Conservation (phyloP, 2,797 vertebrate genomes). For the Morelia viridis region DNA sequence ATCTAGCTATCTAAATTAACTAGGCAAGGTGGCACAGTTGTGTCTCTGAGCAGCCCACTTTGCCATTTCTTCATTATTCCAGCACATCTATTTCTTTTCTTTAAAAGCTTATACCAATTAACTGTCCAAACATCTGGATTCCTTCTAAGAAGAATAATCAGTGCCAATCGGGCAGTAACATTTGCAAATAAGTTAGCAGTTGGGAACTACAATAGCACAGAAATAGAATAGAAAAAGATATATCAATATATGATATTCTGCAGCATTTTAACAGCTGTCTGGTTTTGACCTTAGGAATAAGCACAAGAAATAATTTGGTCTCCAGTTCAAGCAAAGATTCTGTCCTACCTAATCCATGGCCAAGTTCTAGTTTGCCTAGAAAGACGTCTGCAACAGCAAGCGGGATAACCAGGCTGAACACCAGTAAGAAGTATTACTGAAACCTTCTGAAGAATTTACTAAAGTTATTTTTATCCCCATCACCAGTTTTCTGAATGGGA, state of each 20-base stretch:
- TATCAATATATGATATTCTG: not conserved
- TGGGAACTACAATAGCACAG: not conserved
- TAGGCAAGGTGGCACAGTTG: not conserved
- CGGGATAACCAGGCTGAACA: constrained; percentile 79
- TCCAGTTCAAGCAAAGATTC: constrained; percentile 82
- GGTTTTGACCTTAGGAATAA: constrained; percentile 78
- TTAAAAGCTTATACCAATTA: not conserved
- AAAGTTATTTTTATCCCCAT: not conserved
- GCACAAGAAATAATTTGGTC: constrained; percentile 81
- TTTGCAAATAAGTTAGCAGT: not conserved
- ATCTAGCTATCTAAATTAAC: not conserved
- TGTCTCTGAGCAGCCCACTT: not conserved
- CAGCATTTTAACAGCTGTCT: not conserved
- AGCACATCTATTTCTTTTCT: not conserved
- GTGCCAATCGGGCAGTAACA: not conserved
- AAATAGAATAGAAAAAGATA: not conserved
- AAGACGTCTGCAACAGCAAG: constrained; percentile 73
- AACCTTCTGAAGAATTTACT: not conserved
- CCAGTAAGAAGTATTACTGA: constrained; percentile 75
- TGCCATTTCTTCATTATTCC: not conserved
- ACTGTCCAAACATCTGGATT: not conserved
- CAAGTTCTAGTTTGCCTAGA: constrained; percentile 78
- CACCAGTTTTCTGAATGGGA: not conserved
- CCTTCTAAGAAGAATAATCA: not conserved
- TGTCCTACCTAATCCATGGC: constrained; percentile 79